Evolutionary conservation across 2,113 vertebrate species (phyloP), one percentile per base, ranked within the genome.

Genomic region (Spilogale gracilis): DNA sequence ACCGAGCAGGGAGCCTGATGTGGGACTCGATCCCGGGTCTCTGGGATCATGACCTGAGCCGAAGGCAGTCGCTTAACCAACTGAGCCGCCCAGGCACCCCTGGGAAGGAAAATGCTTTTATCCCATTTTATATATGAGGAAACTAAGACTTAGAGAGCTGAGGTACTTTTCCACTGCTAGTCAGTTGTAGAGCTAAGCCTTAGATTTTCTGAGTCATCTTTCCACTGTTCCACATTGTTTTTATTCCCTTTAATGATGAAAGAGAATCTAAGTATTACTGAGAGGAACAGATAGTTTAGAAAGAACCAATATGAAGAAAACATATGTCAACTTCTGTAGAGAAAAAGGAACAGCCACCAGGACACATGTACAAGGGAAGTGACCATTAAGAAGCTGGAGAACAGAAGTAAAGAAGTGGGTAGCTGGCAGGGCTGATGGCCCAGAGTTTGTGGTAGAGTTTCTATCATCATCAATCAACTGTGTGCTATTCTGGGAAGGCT

Each of bases 91-190:
- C 2, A 38, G 38, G 38, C 38, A 38, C 38, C 38, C 38, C 48
- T 65, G 61, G 83, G 61, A 94, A 92, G 80, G n/a, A 87, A 96
- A 80, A 38, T 90, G 9, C 95, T 93, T 52, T 52, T 52, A 65
- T 9, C 30, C 8, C 8, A 63, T 54, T 79, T 94, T 50, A 73
- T 12, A 89, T 23, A 89, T 89, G 65, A 93, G n/a, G 69, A 89
- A 96, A 85, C 60, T 58, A 85, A 43, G 54, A 25, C 23, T 95
- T 94, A 45, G 16, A 58, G 52, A 89, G 71, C 52, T 69, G 56
- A 25, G 63, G 71, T 76, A 63, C 52, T 54, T 97, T 79, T 10
- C 1, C 20, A 43, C 27, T 69, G 78, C 45, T 87, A 54, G 21
- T 92, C 54, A 84, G 17, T 58, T 74, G 9, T 69, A 81, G 45